Conservation (phyloP, 2,113 vertebrate genomes). For the Spermophilus dauricus region DNA sequence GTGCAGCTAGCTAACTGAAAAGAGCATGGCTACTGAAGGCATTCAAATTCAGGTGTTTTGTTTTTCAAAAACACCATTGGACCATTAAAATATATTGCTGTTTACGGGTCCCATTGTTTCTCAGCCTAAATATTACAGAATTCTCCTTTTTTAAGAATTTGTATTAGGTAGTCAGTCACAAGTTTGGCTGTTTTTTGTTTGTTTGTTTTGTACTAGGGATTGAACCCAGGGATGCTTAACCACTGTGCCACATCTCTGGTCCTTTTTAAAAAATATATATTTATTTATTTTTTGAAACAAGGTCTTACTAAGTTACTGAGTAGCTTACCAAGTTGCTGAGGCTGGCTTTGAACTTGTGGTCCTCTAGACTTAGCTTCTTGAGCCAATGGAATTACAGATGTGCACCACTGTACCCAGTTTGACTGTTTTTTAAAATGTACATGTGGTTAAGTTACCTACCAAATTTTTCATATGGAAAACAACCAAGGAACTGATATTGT, state of each 20-base stretch:
- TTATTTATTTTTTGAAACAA: no score
- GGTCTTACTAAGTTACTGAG: no score
- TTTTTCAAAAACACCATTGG: background rate
- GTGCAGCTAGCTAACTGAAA: background rate
- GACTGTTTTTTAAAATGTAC: slow-evolving; percentile 7
- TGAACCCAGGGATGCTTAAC: no score
- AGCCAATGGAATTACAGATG: no score
- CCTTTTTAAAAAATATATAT: no score
- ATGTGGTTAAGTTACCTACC: slow-evolving; percentile 35
- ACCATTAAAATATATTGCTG: background rate
- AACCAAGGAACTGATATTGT: background rate
- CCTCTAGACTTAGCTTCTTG: no score
- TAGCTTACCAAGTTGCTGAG: no score
- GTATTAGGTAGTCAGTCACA: slow-evolving; percentile 24
- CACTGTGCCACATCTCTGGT: no score
- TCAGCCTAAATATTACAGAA: slow-evolving; percentile 35
- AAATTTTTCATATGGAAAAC: slow-evolving; percentile 29
- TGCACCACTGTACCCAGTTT: no score
- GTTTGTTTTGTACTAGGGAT: no score
- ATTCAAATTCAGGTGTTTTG: background rate
- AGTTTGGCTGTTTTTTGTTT: background rate
- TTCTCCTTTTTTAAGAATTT: background rate
- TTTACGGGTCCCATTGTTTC: background rate
- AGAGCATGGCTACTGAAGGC: background rate
- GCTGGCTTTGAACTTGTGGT: no score